Evolutionary conservation across 1,140 invertebrate species (phyloP).

Genomic region (Drosophila santomea): DNA sequence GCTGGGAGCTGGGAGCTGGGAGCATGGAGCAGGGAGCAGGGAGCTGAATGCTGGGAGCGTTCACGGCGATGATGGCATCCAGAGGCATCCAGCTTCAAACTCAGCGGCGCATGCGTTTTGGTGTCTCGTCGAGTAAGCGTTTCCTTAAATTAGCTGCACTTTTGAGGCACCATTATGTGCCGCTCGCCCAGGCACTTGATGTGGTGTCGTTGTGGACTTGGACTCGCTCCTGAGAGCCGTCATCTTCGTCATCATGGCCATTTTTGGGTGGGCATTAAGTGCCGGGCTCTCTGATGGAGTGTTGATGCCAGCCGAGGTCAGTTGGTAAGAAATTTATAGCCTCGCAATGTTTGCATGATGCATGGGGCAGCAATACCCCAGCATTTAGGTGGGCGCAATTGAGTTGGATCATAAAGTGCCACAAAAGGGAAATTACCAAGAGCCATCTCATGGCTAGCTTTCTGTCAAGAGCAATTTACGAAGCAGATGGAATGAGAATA

Average conservation of each 20-base stretch:
- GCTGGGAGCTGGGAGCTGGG: neutral
- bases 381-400: conserved; percentile 68
- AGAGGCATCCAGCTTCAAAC: conserved; percentile 27
- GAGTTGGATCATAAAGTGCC: conserved; percentile 50
- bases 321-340: conserved; percentile 61
- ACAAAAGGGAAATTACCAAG: conserved; percentile 57
- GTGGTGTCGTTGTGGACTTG: conserved; percentile 30
- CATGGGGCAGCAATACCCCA: conserved; percentile 5
- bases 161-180: conserved; percentile 63
- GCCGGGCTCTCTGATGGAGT: conserved; percentile 75
- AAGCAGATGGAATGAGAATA: conserved; percentile 4
- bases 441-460: conserved; percentile 39
- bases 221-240: conserved; percentile 13
- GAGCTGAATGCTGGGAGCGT: conserved; percentile 13
- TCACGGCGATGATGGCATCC: conserved; percentile 24
- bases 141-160: conserved; percentile 82
- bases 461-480: conserved; percentile 10
- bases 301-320: conserved; percentile 69
- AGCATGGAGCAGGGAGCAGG: neutral
- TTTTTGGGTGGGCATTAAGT: conserved; percentile 80
- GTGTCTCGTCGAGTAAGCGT: conserved; percentile 63
- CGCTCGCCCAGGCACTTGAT: conserved; percentile 39
- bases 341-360: conserved; percentile 43
- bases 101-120: conserved; percentile 50
- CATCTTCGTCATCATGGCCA: conserved; percentile 53